These are phyloP conservation scores for Micromys minutus DNA, from an alignment of 2,113 vertebrate species.

Conservation along the genomic window DNA sequence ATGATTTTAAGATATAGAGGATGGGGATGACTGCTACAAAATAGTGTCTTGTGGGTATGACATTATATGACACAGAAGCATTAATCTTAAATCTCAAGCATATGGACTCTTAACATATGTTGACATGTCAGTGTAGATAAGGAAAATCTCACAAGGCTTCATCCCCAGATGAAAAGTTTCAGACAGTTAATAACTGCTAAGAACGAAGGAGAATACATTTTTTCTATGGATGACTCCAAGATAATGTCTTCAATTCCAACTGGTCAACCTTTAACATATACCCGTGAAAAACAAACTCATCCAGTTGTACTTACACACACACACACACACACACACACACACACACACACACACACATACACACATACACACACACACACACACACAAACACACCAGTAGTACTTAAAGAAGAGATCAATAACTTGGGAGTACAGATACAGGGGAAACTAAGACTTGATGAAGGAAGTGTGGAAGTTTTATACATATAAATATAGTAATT, in stretches of 20 bases:
- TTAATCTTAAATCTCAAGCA: neutral
- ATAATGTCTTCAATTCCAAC: neutral
- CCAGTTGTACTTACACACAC: neutral
- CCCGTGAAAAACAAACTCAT: neutral
- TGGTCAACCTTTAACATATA: neutral
- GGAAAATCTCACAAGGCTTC: neutral
- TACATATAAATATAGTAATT: neutral
- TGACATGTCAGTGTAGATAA: neutral
- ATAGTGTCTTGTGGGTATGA: neutral
- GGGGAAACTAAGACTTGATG: neutral
- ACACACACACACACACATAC: too few species aligned
- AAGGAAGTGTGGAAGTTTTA: neutral
- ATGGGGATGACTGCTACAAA: neutral
- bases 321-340: neutral
- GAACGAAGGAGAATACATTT: neutral
- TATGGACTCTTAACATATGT: neutral
- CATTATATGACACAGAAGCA: neutral
- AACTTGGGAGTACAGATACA: neutral
- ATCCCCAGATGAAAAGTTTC: neutral
- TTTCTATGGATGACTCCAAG: neutral
- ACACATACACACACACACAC: neutral
- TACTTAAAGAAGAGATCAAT: neutral
- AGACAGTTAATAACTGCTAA: neutral
- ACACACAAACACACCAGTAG: neutral
- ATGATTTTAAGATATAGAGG: neutral